Base-by-base conservation (phyloP, 2,888 invertebrate genomes). In the Spodoptera littoralis region DNA sequence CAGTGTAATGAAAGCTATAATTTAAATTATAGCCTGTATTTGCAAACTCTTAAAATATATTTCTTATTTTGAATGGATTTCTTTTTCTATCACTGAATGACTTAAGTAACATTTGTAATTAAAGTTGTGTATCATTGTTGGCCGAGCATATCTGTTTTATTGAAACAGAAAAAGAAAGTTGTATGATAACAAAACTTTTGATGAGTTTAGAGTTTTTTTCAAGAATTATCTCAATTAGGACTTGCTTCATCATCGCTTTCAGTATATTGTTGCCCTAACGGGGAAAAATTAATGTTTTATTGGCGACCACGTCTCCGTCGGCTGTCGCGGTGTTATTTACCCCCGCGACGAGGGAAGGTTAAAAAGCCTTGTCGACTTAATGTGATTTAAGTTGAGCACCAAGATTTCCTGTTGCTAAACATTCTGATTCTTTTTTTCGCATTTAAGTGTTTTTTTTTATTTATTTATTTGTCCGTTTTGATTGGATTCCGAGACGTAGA, bases 201-300 rank as follows among this genome's bases (percentile, higher is more conserved):
- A 18, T 18, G 2, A 18, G 18, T 18, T 18, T 2, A 18, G n/a
- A n/a, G n/a, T n/a, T n/a, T n/a, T n/a, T n/a, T 18, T 27, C 5
- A 27, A 27, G 3, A 27, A 43, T 5, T 4, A 24, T 8, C 30
- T 4, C 8, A 8, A 45, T 0, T 13, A 6, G 0, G 1, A 0
- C 36, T 46, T 48, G 46, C 43, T 50, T 6, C 4, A 13, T 36
- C 22, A 59, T 63, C 42, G 76, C 71, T 54, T 76, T 50, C 52
- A 54, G 53, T 67, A 13, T 46, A 30, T 0, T 42, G 45, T 43
- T 3, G 60, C 9, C 75, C n/a, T 57, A 55, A 70, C 60, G 76
- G 73, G 85, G 83, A 88, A 88, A 87, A 91, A 92, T 90, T 90
- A 88, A 89, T 88, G 88, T 87, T 91, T 90, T 89, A 91, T 90